phyloP scores from a whole-genome alignment of 2,797 vertebrate genomes.

The Lindbergichthys nudifrons region DNA sequence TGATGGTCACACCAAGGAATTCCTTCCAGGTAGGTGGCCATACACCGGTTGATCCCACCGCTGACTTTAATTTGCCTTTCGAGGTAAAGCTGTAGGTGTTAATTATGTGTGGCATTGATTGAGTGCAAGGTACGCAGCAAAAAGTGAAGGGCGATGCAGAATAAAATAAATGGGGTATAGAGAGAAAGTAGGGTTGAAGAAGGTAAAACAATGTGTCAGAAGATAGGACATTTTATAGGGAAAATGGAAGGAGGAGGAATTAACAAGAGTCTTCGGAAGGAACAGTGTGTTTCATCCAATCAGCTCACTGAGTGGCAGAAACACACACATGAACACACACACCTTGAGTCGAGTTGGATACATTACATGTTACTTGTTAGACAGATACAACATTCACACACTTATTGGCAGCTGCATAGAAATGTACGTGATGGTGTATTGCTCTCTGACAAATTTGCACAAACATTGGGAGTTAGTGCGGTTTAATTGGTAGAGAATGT shows the following conservation, averaged over 20 bases:
- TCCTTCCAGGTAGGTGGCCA: constrained; percentile 42
- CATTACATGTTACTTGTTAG: too few species aligned
- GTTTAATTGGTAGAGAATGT: constrained; percentile 37
- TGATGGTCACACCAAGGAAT: too few species aligned
- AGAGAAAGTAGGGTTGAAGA: background rate
- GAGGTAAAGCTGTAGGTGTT: constrained; percentile 56
- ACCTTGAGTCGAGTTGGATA: background rate
- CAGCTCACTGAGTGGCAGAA: constrained; percentile 19
- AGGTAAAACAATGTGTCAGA: background rate
- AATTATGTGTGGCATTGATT: constrained; percentile 57
- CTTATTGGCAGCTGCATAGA: constrained; percentile 15
- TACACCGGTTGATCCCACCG: constrained; percentile 35
- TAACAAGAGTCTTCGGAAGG: background rate
- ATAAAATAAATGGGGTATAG: background rate
- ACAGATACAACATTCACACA: background rate
- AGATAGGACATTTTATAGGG: background rate
- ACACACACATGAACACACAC: background rate
- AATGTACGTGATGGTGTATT: constrained; percentile 13
- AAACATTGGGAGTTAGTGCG: constrained; percentile 21
- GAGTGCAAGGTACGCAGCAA: background rate
- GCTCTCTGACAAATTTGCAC: background rate
- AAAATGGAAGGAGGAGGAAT: background rate
- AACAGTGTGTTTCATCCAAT: constrained; percentile 4
- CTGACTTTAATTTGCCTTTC: constrained; percentile 55
- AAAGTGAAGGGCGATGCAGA: background rate